Percentiles rank a stretch among this genome's conserved stretches.
These are phyloP conservation scores for Microvelia longipes DNA, from an alignment of 1,140 invertebrate genomes.

Conservation along the genomic window DNA sequence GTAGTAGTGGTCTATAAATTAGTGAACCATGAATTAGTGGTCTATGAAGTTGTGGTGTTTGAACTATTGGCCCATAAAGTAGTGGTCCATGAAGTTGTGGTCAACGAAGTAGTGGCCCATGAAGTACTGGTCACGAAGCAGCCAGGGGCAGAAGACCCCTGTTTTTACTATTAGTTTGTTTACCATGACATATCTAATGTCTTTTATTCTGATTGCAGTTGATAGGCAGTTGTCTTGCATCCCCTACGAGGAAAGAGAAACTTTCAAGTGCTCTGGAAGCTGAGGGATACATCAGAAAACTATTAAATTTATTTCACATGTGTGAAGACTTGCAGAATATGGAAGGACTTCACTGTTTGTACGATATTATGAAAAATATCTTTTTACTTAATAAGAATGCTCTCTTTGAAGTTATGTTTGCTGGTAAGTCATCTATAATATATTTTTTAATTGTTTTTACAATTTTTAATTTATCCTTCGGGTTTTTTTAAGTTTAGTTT, in stretches of 20 bases:
- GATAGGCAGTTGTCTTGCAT: slow-evolving; percentile 60
- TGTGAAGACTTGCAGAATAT: slow-evolving; percentile 94
- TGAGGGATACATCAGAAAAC: slow-evolving; percentile 89
- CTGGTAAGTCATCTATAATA: slow-evolving; percentile 29
- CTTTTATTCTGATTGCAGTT: slow-evolving; percentile 29
- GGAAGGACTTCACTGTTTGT: slow-evolving; percentile 87
- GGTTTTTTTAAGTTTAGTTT: too few species aligned
- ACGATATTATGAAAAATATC: slow-evolving; percentile 97
- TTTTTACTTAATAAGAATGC: slow-evolving; percentile 96
- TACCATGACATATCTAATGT: neutral
- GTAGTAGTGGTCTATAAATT: too few species aligned
- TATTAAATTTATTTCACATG: slow-evolving; percentile 88
- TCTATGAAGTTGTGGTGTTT: too few species aligned
- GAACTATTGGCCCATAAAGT: too few species aligned
- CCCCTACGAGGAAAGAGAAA: slow-evolving; percentile 83
- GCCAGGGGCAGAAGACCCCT: too few species aligned
- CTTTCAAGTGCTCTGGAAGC: slow-evolving; percentile 84
- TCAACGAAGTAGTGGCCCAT: too few species aligned
- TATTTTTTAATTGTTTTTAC: too few species aligned
- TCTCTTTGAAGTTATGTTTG: slow-evolving; percentile 95
- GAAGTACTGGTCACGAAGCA: too few species aligned
- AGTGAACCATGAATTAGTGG: too few species aligned
- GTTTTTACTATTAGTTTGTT: too few species aligned
- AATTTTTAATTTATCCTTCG: too few species aligned
- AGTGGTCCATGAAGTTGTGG: too few species aligned